Evolutionary conservation across 2,797 vertebrate genomes (phyloP).

Genomic region (Neosilurus mollespiculum): DNA sequence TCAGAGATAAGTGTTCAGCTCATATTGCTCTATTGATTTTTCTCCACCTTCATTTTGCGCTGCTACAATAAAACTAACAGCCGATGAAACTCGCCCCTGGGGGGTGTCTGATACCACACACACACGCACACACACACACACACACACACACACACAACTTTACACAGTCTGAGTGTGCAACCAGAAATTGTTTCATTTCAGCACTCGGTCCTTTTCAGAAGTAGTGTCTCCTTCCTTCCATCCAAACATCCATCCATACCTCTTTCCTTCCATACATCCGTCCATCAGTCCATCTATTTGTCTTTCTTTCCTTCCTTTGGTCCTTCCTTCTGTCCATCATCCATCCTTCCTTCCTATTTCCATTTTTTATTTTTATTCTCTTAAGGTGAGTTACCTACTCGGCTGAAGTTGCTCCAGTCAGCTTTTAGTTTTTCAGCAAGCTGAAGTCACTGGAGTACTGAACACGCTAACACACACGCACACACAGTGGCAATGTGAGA

Average conservation of each 20-base stretch:
- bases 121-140: conserved; percentile 15
- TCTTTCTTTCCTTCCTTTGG: background rate
- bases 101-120: conserved; percentile 48
- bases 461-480: conserved; percentile 11
- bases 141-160: background rate
- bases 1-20: conserved; percentile 79
- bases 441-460: background rate
- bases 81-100: conserved; percentile 73
- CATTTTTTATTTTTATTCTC: background rate
- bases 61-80: conserved; percentile 81
- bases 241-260: too few relatives aligned
- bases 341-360: background rate
- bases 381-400: too few relatives aligned
- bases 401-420: background rate
- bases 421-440: background rate
- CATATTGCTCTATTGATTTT: conserved; percentile 87
- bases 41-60: conserved; percentile 79
- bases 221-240: conserved; percentile 49
- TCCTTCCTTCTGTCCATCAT: background rate
- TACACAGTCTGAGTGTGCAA: background rate
- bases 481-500: conserved; percentile 75
- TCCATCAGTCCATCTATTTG: too few relatives aligned
- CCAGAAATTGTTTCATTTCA: conserved; percentile 25
- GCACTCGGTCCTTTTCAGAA: background rate
- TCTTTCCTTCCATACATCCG: background rate